Conservation (phyloP, 2,113 vertebrate genomes). For the Hydropotes inermis region DNA sequence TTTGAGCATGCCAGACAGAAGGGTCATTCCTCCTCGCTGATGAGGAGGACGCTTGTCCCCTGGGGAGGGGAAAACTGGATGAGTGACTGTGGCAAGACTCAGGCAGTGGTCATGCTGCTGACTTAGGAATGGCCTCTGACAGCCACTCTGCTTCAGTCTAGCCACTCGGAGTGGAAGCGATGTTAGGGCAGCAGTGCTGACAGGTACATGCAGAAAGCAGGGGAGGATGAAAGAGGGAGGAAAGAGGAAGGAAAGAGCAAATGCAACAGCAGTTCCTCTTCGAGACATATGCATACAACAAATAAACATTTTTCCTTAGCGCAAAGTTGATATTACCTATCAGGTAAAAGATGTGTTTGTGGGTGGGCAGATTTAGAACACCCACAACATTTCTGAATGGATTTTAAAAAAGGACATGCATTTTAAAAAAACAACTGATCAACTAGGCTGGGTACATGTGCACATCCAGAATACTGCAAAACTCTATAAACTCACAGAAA, state of each 20-base stretch:
- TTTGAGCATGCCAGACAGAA: slow-evolving; percentile 72
- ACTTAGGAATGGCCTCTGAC: slow-evolving; percentile 81
- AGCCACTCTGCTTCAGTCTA: slow-evolving; percentile 73
- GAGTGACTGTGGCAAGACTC: slow-evolving; percentile 74
- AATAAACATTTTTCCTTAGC: slow-evolving; percentile 22
- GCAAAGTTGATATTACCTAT: not conserved
- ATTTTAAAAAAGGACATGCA: not conserved
- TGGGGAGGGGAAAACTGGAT: slow-evolving; percentile 61
- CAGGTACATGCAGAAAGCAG: slow-evolving; percentile 72
- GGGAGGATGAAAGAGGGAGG: slow-evolving; percentile 25
- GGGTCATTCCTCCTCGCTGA: slow-evolving; percentile 72
- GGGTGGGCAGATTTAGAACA: not conserved
- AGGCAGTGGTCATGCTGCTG: slow-evolving; percentile 78
- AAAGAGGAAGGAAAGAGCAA: not conserved
- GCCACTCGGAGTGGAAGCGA: slow-evolving; percentile 44
- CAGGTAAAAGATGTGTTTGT: slow-evolving; percentile 34
- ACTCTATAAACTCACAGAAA: slow-evolving; percentile 28
- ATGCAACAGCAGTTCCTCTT: not conserved
- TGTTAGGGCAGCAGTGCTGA: slow-evolving; percentile 60
- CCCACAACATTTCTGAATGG: not conserved
- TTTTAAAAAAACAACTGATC: slow-evolving; percentile 48
- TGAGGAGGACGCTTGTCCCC: slow-evolving; percentile 74
- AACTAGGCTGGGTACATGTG: not conserved
- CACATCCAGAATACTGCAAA: not conserved
- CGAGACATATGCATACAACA: not conserved